Conservation (phyloP, 2,888 invertebrate genomes). For the Eupithecia pulchellata region DNA sequence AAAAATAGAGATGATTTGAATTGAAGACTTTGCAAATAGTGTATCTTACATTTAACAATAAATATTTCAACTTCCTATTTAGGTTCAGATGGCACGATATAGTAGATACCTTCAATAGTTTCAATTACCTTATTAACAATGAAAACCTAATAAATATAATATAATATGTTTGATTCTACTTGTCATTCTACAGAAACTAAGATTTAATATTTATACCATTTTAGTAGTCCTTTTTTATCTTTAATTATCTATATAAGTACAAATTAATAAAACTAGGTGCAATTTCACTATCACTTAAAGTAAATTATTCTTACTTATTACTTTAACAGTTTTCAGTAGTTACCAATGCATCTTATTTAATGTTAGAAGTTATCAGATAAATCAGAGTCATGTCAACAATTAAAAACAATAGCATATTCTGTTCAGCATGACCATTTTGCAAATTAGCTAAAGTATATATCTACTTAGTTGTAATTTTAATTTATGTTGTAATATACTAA, state of each 20-base stretch:
- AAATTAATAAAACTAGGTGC: not conserved
- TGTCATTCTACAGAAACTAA: not conserved
- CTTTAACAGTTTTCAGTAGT: not conserved
- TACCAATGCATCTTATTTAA: not conserved
- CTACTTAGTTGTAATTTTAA: not conserved
- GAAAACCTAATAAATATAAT: not conserved
- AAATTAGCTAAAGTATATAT: no score
- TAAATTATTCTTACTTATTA: not conserved
- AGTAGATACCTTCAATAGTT: no score
- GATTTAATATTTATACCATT: not conserved
- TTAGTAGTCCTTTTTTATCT: not conserved
- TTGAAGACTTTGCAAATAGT: not conserved
- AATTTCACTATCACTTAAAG: not conserved
- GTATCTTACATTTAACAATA: not conserved
- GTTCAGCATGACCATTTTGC: not conserved
- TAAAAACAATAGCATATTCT: not conserved
- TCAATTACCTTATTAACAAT: no score
- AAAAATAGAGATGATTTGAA: not conserved
- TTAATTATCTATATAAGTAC: not conserved
- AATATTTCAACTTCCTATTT: not conserved
- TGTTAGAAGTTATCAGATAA: not conserved
- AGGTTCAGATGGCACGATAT: conserved; percentile 1
- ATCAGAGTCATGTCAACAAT: not conserved
- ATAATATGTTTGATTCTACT: not conserved
- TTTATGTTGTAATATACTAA: not conserved